Evolutionary conservation across 2,888 invertebrate species (phyloP), one percentile per base, ranked within the genome.

Genomic region (Xestia sexstrigata): DNA sequence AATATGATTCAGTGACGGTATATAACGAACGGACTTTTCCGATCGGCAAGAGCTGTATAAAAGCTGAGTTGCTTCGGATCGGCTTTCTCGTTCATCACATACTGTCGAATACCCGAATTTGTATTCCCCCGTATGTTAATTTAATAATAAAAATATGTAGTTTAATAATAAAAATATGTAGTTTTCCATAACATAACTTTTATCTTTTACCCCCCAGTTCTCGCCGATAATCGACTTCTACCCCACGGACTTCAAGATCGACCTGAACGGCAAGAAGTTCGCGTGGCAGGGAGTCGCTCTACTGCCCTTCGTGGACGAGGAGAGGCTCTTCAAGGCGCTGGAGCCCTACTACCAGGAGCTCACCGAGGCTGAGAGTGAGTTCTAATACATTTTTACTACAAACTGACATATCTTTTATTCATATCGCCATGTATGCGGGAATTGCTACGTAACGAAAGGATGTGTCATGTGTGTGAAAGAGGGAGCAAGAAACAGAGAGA

Each of bases 201-300:
- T 47, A 47, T 47, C 15, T 47, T 6, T 47, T 6, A 17, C 47
- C 17, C 17, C 47, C n/a, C 95, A 98, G 98, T 98, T 98, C 88
- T 99, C 99, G 0, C 96, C 98, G 0, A 99, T 99, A 79, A 99
- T 99, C 89, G 99, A 99, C 95, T 99, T 99, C 97, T 99, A 99
- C 96, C 99, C 99, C 0, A 98, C 97, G 92, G 99, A 99, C 94
- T 99, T 99, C 95, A 98, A 98, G 95, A 99, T 99, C 82, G 99
- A 99, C 96, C 96, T 99, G 86, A 99, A 99, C 96, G 99, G 99
- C 52, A 99, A 99, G 96, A 99, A 99, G 95, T 99, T 98, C 96
- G 99, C 99, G 70, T 99, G 99, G 99, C 99, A 99, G 96, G 99
- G 99, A 66, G 99, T 99, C 3, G 99, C 99, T 0, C 95, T 99